Base-by-base conservation (phyloP, 2,797 vertebrate species). In the Eremophila alpestris region DNA sequence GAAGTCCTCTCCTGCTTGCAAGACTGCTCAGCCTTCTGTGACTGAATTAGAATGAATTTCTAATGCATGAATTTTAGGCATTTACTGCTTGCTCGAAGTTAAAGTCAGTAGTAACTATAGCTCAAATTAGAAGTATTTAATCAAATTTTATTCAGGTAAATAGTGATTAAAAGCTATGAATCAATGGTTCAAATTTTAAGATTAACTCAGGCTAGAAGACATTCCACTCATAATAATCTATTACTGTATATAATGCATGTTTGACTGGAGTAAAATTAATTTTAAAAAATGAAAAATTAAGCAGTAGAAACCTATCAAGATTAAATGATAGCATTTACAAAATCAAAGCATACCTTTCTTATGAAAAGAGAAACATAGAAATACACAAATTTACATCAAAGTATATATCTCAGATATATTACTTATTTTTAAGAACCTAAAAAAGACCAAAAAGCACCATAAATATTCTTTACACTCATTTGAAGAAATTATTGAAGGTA, bases 21-120 rank as follows among this genome's bases (percentile, higher is more conserved):
- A 96, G 90, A 94, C 94, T 94, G 93, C 63, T 87, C 79, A 93
- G 63, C 51, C 83, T 96, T 95, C 96, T 96, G 71, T 95, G 93
- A 95, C 92, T 76, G 54, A n/a, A n/a, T 63, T 74, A 94, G 93
- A 97, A 97, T 95, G 86, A 90, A 95, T 93, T 96, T 91, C 87
- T 79, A 94, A 95, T 13, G 83, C 73, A 85, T 32, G 76, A 46
- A 46, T 81, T 95, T 85, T 76, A 94, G 94, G 87, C 78, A 96
- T 95, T 94, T 94, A 55, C 59, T 92, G 63, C 90, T 93, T 82
- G 46, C 85, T 92, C 52, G 90, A 92, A 78, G 74, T 95, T 89
- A 83, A 76, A 92, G 58, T 65, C 58, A 64, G 71, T 80, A 78
- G 6, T 8, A 58, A 88, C 58, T 80, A 49, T 19, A 91, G 75